Evolutionary conservation across 92 coral and sea anemone species (phyloP), one percentile per base, ranked within the genome.

Genomic region (Pocillopora meandrina): DNA sequence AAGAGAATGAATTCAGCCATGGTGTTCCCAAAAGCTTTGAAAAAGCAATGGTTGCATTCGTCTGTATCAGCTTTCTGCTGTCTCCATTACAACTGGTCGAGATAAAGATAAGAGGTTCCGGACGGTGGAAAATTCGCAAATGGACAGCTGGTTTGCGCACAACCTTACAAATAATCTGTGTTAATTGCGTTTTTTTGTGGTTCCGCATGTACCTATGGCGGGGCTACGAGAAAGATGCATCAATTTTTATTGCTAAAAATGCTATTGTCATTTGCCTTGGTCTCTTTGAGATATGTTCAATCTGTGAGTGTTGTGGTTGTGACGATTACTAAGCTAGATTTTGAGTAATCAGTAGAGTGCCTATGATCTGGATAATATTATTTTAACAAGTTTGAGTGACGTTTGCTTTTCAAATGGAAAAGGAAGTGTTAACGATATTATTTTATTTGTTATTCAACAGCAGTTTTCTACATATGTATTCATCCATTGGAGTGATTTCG

Each of bases 231-330:
- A 86, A 87, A 78, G 88, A 86, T 60, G 90, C 87, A 13, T 86
- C 93, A 8, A 82, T 90, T 56, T 90, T 90, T 69, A 86, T 90
- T 62, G 83, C 93, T 8, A 90, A 90, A 58, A 90, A 90, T 36
- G 89, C 71, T 15, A 80, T 80, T n/a, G 36, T 71, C 12, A 80
- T 80, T 71, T 13, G 69, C 18, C 84, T 81, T 18, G 42, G 67
- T 1, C 76, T 81, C 10, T 81, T 81, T 16, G 84, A 81, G 57
- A 81, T 70, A 23, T 81, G 84, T 17, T 81, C 69, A 10, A 66
- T 61, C 19, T 81, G 2, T 10, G 8, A 19, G 9, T 59, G 68
- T 14, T 81, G 70, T 35, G 67, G 85, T 9, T 81, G 71, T 33
- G 65, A 55, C 9, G 83, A 49, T 9, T 42, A 42, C 5, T 42